These are phyloP conservation scores for Catagonus wagneri DNA, from an alignment of 2,113 vertebrate genomes.

Conservation along the genomic window DNA sequence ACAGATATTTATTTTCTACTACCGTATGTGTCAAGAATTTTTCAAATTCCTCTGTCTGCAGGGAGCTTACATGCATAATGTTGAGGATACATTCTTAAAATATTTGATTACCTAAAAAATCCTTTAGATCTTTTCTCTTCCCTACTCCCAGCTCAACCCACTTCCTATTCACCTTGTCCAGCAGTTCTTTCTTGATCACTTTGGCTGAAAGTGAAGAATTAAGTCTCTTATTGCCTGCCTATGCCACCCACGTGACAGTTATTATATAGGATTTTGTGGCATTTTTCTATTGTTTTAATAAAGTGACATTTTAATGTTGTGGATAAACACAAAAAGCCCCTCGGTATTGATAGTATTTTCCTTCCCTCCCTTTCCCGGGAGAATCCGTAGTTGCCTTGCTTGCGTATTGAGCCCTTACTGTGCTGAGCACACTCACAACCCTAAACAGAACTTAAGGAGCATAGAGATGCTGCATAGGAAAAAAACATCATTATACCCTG, in stretches of 20 bases:
- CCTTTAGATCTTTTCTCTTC: neutral
- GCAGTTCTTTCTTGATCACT: neutral
- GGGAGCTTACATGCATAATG: neutral
- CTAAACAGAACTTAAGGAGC: neutral
- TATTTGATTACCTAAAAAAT: neutral
- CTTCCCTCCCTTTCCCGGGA: neutral
- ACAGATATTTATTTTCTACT: slow-evolving; percentile 32
- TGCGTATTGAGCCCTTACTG: neutral
- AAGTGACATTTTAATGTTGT: neutral
- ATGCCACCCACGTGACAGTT: neutral
- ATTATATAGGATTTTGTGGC: neutral
- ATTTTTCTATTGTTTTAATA: neutral
- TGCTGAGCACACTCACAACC: neutral
- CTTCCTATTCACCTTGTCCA: neutral
- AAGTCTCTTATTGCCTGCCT: neutral
- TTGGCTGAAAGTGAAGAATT: neutral
- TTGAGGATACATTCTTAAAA: neutral
- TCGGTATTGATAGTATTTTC: neutral
- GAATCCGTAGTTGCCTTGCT: neutral
- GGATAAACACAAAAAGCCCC: neutral
- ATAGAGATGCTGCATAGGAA: neutral
- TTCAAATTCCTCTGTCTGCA: slow-evolving; percentile 29
- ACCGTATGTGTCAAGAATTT: neutral
- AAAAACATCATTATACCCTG: neutral
- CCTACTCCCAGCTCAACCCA: neutral